phyloP scores from a whole-genome alignment of 2,888 invertebrate species.

The Harpalus rufipes region DNA sequence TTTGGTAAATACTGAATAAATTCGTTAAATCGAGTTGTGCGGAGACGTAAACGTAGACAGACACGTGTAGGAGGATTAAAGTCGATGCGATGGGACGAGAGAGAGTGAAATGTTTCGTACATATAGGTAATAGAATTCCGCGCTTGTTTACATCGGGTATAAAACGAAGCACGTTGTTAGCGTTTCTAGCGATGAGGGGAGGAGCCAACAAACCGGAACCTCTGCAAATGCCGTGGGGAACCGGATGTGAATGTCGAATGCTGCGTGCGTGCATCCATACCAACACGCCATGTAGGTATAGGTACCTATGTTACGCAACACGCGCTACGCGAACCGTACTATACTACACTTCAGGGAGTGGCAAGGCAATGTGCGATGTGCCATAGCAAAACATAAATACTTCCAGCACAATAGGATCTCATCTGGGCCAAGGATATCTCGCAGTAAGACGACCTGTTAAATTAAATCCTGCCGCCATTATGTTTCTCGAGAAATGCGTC shows the following conservation, averaged over 20 bases:
- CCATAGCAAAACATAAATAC: slow-evolving; percentile 2
- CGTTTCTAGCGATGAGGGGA: neutral
- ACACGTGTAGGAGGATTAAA: slow-evolving; percentile 33
- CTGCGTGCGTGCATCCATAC: slow-evolving; percentile 9
- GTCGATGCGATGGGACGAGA: neutral
- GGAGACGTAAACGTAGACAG: neutral
- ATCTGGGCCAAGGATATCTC: neutral
- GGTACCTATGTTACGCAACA: neutral
- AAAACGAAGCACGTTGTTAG: slow-evolving; percentile 52
- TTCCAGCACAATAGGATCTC: slow-evolving; percentile 17
- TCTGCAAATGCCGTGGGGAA: neutral
- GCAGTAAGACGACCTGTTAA: neutral
- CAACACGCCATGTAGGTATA: neutral
- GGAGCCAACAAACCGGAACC: slow-evolving; percentile 4
- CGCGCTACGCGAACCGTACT: no score
- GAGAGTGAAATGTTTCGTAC: slow-evolving; percentile 59
- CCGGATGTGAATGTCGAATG: neutral
- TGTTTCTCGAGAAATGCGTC: no score
- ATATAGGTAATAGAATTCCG: slow-evolving; percentile 65
- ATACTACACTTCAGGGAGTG: neutral
- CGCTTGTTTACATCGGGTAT: slow-evolving; percentile 64
- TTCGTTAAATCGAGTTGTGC: neutral
- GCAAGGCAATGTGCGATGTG: neutral
- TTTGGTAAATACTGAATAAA: no score
- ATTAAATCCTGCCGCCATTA: neutral